Conservation (phyloP, 1,140 invertebrate genomes). For the Harpegnathos saltator region DNA sequence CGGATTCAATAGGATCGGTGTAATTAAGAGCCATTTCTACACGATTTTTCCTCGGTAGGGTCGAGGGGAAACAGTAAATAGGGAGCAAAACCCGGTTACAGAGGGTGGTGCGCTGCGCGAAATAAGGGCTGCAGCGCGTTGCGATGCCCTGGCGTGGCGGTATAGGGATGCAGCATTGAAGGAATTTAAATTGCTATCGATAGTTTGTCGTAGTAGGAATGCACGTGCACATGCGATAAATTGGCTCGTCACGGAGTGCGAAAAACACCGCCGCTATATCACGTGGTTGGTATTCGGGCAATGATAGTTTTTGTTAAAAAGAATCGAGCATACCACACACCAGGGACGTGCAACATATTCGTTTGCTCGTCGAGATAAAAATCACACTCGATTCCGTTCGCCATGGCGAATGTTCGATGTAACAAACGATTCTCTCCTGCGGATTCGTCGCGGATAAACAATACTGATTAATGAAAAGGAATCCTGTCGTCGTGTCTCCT, state of each 20-base stretch:
- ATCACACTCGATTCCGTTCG: background rate
- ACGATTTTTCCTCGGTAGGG: constrained; percentile 80
- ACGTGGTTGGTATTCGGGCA: constrained; percentile 10
- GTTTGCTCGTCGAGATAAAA: background rate
- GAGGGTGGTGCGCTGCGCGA: constrained; percentile 46
- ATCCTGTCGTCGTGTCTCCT: background rate
- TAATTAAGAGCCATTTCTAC: constrained; percentile 87
- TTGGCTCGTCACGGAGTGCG: constrained; percentile 70
- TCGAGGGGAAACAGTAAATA: constrained; percentile 80
- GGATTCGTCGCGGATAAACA: no score
- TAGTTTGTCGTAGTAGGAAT: constrained; percentile 67
- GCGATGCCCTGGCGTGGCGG: constrained; percentile 44
- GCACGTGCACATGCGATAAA: constrained; percentile 43
- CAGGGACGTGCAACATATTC: constrained; percentile 5
- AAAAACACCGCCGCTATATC: constrained; percentile 38
- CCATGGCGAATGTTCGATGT: background rate
- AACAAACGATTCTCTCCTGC: constrained; percentile 15
- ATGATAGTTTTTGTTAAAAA: constrained; percentile 5
- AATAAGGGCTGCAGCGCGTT: constrained; percentile 52
- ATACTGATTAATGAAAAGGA: constrained; percentile 2
- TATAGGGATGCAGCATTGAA: constrained; percentile 48
- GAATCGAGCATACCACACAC: constrained; percentile 1
- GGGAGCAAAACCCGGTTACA: constrained; percentile 65
- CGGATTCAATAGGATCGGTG: constrained; percentile 85
- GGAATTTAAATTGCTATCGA: constrained; percentile 81